These are phyloP conservation scores for Sipha flava DNA, from an alignment of 1,140 invertebrate genomes.

Conservation along the genomic window DNA sequence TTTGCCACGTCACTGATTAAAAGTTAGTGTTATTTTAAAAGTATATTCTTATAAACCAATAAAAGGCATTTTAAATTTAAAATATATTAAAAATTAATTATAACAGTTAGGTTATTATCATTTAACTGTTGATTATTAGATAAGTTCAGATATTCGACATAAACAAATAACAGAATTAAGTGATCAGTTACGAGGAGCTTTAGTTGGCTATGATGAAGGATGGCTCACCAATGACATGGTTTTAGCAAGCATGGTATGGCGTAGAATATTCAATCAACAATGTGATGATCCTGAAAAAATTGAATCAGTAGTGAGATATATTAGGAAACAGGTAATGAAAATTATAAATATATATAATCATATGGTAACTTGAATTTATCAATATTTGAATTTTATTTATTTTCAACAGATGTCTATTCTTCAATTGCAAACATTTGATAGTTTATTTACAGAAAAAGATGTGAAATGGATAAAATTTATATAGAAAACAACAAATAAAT, in stretches of 20 bases:
- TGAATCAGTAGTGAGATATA: constrained; percentile 39
- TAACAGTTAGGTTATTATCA: no score
- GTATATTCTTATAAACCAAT: no score
- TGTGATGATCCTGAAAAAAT: constrained; percentile 54
- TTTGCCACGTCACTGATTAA: no score
- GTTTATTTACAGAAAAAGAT: constrained; percentile 12
- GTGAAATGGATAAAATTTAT: constrained; percentile 21
- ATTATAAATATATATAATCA: background rate
- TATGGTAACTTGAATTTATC: background rate
- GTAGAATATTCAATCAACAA: constrained; percentile 60
- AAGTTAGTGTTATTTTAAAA: no score
- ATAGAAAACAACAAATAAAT: background rate
- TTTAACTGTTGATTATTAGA: no score
- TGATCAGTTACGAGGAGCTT: constrained; percentile 70
- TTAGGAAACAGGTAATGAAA: constrained; percentile 13
- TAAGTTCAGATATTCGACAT: background rate
- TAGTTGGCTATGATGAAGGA: constrained; percentile 81
- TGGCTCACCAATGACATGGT: constrained; percentile 60
- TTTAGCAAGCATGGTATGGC: constrained; percentile 75
- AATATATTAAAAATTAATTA: no score
- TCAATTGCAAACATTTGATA: constrained; percentile 17
- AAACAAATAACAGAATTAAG: constrained; percentile 46
- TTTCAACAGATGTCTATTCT: constrained; percentile 22
- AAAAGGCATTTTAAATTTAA: no score
- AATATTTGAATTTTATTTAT: constrained; percentile 6